phyloP scores from a whole-genome alignment of 1,140 invertebrate species.

The Bombus breviceps region DNA sequence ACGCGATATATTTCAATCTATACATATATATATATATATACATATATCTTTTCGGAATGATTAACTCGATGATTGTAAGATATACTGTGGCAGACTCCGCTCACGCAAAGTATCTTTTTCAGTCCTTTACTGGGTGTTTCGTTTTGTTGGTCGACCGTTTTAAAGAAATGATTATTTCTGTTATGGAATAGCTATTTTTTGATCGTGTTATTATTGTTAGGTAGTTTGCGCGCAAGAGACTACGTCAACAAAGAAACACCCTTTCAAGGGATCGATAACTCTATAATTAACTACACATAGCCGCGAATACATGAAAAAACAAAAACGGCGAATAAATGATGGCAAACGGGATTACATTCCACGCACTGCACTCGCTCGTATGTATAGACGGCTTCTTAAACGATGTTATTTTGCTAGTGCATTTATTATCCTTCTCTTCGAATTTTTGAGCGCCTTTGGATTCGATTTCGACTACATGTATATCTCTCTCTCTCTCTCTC shows the following conservation, averaged over 20 bases:
- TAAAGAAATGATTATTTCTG: background rate
- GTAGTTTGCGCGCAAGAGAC: background rate
- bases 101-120: constrained; percentile 28
- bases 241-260: constrained; percentile 20
- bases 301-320: constrained; percentile 1
- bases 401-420: constrained; percentile 62
- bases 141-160: background rate
- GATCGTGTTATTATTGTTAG: background rate
- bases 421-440: constrained; percentile 50
- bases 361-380: constrained; percentile 68
- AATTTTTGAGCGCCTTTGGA: constrained; percentile 60
- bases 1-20: constrained; percentile 36
- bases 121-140: constrained; percentile 2
- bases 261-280: constrained; percentile 6
- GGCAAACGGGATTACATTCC: constrained; percentile 49
- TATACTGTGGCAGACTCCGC: constrained; percentile 35
- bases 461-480: background rate
- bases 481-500: background rate
- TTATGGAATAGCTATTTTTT: background rate
- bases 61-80: constrained; percentile 42
- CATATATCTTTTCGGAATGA: constrained; percentile 52
- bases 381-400: constrained; percentile 68
- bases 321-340: constrained; percentile 27
- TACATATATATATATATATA: background rate
- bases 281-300: constrained; percentile 33